phyloP scores from a whole-genome alignment of 2,888 invertebrate genomes.

The Parasteatoda lunata region DNA sequence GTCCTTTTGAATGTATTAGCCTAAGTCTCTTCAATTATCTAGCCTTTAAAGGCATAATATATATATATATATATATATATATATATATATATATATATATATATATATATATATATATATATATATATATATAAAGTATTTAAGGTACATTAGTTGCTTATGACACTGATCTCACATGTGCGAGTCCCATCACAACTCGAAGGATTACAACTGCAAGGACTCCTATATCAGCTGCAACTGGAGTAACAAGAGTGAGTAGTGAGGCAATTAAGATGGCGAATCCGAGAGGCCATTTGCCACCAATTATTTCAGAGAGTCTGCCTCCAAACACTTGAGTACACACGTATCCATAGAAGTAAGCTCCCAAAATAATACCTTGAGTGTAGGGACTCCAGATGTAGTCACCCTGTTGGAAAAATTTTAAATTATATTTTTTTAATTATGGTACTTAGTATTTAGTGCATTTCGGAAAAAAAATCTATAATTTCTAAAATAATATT shows the following conservation, averaged over 20 bases:
- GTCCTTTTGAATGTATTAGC: too few species aligned
- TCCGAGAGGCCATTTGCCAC: conserved; percentile 54
- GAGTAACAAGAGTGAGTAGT: conserved; percentile 45
- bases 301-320: conserved; percentile 19
- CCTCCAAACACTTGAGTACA: conserved; percentile 57
- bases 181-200: conserved; percentile 44
- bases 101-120: too few species aligned
- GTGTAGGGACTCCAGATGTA: conserved; percentile 46
- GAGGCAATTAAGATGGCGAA: conserved; percentile 42
- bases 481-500: background rate
- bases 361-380: conserved; percentile 53
- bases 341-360: conserved; percentile 57
- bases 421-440: too few species aligned
- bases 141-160: too few species aligned
- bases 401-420: conserved; percentile 28
- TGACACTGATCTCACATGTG: conserved; percentile 42
- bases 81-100: too few species aligned
- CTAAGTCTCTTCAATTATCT: too few species aligned
- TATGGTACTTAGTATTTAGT: too few species aligned
- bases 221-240: conserved; percentile 49
- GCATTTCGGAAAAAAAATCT: background rate
- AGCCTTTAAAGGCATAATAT: too few species aligned
- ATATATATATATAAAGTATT: too few species aligned
- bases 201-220: conserved; percentile 17
- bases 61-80: too few species aligned